Percentiles rank a stretch among this genome's conserved stretches.
Evolutionary conservation across 2,113 vertebrate genomes (phyloP).

Genomic region (Oceanites oceanicus): DNA sequence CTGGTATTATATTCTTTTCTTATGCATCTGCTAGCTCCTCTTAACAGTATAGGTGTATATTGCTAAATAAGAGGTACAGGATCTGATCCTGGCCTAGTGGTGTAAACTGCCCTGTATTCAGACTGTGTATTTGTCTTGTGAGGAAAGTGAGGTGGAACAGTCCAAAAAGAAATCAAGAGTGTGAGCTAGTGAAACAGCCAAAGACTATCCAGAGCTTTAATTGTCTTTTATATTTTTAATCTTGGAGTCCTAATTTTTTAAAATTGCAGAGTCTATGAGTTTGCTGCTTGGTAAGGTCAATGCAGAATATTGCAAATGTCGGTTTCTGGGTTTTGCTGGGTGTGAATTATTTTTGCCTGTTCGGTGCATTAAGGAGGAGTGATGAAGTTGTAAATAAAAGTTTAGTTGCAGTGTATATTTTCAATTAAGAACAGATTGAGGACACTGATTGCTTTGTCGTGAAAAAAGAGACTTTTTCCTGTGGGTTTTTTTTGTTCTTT

Average conservation of each 20-base stretch:
- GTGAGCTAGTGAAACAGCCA: not conserved
- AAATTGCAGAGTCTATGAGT: not conserved
- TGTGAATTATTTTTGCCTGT: not conserved
- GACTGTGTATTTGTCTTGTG: not conserved
- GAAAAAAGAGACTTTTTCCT: not conserved
- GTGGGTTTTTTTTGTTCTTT: no score
- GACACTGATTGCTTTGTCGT: not conserved
- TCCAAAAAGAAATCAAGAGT: not conserved
- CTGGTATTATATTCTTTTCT: not conserved
- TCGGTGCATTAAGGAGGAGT: not conserved
- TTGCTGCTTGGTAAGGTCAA: not conserved
- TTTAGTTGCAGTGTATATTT: not conserved
- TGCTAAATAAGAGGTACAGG: not conserved
- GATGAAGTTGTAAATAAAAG: not conserved
- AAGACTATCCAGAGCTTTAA: not conserved
- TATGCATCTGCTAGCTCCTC: not conserved
- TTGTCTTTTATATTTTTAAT: not conserved
- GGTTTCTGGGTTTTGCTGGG: not conserved
- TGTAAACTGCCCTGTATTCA: not conserved
- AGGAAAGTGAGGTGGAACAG: not conserved
- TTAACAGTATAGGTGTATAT: not conserved
- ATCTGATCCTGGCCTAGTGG: not conserved
- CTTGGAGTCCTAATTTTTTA: not conserved
- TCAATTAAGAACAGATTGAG: not conserved
- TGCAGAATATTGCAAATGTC: not conserved